Conservation (phyloP, 2,888 invertebrate genomes). For the Leptogaster cylindrica region DNA sequence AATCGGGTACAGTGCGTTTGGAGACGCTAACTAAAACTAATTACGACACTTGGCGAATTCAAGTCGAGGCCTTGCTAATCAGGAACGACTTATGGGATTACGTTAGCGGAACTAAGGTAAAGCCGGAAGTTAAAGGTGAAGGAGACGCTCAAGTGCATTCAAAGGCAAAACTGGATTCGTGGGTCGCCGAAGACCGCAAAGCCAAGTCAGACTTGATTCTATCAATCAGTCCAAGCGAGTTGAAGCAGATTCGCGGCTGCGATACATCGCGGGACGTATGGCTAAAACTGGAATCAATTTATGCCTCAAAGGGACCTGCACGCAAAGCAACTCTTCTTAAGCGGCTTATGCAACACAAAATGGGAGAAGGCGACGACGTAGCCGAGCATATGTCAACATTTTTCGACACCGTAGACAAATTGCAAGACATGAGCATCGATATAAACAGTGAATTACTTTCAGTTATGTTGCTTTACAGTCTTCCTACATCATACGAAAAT, state of each 20-base stretch:
- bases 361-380: slow-evolving; percentile 34
- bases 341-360: slow-evolving; percentile 37
- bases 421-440: slow-evolving; percentile 31
- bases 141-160: not conserved
- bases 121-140: not conserved
- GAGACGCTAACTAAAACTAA: not conserved
- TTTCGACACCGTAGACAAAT: slow-evolving; percentile 41
- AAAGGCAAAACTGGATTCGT: not conserved
- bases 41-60: not conserved
- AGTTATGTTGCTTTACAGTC: slow-evolving; percentile 38
- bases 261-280: slow-evolving; percentile 35
- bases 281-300: slow-evolving; percentile 36
- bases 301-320: slow-evolving; percentile 42
- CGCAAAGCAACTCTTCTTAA: slow-evolving; percentile 37
- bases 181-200: not conserved
- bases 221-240: slow-evolving; percentile 41
- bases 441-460: slow-evolving; percentile 39
- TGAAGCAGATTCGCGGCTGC: slow-evolving; percentile 34
- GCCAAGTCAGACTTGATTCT: slow-evolving; percentile 41
- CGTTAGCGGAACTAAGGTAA: not conserved
- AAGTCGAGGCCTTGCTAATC: not conserved
- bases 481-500: slow-evolving; percentile 36
- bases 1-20: no score
- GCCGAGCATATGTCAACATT: slow-evolving; percentile 26
- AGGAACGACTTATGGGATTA: not conserved